Conservation (phyloP, 2,888 invertebrate species). For the Cheilosia variabilis region DNA sequence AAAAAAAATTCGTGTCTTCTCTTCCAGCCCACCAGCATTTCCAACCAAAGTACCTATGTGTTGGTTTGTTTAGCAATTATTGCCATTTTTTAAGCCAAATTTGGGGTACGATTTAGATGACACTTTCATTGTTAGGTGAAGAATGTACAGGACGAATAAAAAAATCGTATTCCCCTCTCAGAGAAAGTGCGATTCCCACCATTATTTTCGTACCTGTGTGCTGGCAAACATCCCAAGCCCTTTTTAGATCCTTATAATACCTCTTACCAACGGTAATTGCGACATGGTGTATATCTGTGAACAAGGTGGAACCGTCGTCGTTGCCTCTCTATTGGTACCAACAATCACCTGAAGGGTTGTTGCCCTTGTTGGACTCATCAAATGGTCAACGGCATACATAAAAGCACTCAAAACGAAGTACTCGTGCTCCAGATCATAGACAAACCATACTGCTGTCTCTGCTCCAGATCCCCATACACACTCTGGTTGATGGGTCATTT, state of each 20-base stretch:
- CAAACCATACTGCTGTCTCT: too few relatives aligned
- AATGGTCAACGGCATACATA: slow-evolving; percentile 58
- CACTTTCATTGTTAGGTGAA: too few relatives aligned
- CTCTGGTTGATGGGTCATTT: slow-evolving; percentile 20
- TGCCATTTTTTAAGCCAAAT: too few relatives aligned
- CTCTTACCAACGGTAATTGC: slow-evolving; percentile 31
- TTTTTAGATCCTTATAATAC: neutral
- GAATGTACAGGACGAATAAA: too few relatives aligned
- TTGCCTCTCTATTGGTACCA: slow-evolving; percentile 31
- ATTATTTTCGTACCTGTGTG: too few relatives aligned
- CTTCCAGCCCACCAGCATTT: too few relatives aligned
- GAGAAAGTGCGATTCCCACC: too few relatives aligned
- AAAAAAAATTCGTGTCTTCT: too few relatives aligned
- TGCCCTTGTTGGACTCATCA: slow-evolving; percentile 50
- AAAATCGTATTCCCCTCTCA: too few relatives aligned
- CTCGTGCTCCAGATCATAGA: neutral
- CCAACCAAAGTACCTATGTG: too few relatives aligned
- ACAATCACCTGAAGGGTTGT: slow-evolving; percentile 50
- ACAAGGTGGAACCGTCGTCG: slow-evolving; percentile 40
- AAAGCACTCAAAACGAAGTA: neutral
- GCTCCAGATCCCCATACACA: neutral
- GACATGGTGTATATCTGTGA: slow-evolving; percentile 1
- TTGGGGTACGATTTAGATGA: too few relatives aligned
- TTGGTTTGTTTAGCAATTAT: too few relatives aligned
- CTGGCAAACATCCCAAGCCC: neutral